Evolutionary conservation across 2,888 invertebrate genomes (phyloP).

Genomic region (Cordilura impudica): DNA sequence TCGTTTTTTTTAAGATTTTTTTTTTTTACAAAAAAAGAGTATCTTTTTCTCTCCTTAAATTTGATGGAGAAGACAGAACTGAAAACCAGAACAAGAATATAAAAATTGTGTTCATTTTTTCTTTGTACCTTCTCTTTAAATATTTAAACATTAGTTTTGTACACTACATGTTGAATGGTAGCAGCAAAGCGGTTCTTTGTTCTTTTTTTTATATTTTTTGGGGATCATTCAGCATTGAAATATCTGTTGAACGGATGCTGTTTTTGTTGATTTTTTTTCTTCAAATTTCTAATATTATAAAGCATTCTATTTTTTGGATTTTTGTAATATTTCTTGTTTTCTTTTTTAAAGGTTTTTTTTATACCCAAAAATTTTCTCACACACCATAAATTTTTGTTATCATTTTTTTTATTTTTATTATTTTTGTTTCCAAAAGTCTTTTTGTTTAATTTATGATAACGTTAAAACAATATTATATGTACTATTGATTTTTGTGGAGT

Average conservation of each 20-base stretch:
- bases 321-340: constrained; percentile 5
- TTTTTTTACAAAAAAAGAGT: constrained; percentile 30
- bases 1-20: constrained; percentile 12
- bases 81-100: constrained; percentile 6
- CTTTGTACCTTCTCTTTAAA: neutral
- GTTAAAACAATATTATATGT: neutral
- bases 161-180: constrained; percentile 38
- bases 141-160: neutral
- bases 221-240: constrained; percentile 26
- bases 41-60: constrained; percentile 49
- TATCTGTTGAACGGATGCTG: constrained; percentile 51
- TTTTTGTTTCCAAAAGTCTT: constrained; percentile 1
- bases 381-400: constrained; percentile 57
- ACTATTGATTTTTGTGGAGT: constrained; percentile 26
- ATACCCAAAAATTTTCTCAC: constrained; percentile 53
- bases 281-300: constrained; percentile 50
- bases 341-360: constrained; percentile 28
- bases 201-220: constrained; percentile 52
- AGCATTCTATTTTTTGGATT: constrained; percentile 3
- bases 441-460: constrained; percentile 54
- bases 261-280: constrained; percentile 34
- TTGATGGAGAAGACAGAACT: neutral
- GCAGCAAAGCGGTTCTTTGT: constrained; percentile 51
- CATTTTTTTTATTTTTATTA: constrained; percentile 37
- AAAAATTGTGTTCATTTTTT: neutral